phyloP scores from a whole-genome alignment of 2,888 invertebrate genomes.

The Microplitis manilae region DNA sequence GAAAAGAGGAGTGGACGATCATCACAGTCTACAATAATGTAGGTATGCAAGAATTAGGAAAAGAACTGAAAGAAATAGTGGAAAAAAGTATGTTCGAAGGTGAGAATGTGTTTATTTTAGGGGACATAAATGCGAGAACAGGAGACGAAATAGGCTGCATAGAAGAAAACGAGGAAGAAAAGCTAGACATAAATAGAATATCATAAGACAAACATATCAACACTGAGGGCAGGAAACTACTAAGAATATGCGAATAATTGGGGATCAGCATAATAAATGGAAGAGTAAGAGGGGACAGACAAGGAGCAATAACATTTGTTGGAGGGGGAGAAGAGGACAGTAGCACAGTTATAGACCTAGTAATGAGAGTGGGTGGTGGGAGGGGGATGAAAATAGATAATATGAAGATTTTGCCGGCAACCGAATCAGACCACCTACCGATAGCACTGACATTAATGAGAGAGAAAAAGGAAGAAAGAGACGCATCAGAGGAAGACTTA shows the following conservation, averaged over 20 bases:
- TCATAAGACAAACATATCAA: background rate
- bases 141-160: background rate
- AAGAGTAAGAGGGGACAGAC: conserved; percentile 4
- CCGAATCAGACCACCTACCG: conserved; percentile 18
- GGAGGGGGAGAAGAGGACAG: background rate
- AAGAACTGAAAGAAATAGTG: conserved; percentile 3
- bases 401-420: background rate
- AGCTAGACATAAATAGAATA: background rate
- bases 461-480: background rate
- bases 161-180: background rate
- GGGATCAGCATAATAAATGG: background rate
- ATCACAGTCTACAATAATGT: conserved; percentile 3
- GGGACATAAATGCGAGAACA: conserved; percentile 4
- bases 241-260: background rate
- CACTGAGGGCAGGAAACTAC: background rate
- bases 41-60: background rate
- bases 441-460: background rate
- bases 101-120: background rate
- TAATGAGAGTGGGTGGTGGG: background rate
- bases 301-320: background rate
- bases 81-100: background rate
- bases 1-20: background rate
- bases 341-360: conserved; percentile 11
- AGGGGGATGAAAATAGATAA: background rate
- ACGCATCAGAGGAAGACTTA: background rate